Conservation (phyloP, 2,797 vertebrate genomes). For the Columba guinea region DNA sequence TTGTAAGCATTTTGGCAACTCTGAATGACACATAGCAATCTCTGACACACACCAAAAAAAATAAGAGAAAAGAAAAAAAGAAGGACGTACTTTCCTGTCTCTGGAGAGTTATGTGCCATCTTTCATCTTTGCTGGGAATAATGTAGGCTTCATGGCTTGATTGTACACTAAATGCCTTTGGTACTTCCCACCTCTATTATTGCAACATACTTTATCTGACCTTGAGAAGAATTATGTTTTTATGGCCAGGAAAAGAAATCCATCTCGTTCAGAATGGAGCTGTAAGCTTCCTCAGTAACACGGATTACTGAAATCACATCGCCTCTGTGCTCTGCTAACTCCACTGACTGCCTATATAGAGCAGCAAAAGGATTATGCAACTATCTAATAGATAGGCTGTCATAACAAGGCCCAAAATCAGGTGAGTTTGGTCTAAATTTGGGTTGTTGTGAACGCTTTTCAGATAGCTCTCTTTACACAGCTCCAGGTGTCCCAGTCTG, state of each 20-base stretch:
- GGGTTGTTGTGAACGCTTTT: constrained; percentile 3
- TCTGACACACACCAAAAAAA: background rate
- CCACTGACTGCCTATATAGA: background rate
- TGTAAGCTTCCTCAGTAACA: constrained; percentile 22
- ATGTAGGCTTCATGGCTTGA: background rate
- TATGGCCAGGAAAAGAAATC: background rate
- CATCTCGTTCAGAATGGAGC: background rate
- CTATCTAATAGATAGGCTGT: constrained; percentile 3
- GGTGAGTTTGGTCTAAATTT: constrained; percentile 27
- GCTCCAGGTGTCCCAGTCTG: background rate
- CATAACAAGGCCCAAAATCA: background rate
- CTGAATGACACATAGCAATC: background rate
- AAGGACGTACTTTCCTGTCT: background rate
- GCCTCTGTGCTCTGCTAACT: constrained; percentile 22
- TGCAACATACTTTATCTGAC: constrained; percentile 18
- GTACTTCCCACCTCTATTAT: background rate
- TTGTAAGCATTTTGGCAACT: background rate
- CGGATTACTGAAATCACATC: constrained; percentile 54
- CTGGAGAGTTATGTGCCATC: background rate
- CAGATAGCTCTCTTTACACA: background rate
- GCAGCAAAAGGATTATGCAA: constrained; percentile 45
- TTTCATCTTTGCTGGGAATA: background rate
- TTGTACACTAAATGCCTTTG: background rate
- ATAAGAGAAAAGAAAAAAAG: background rate
- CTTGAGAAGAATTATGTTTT: constrained; percentile 46